phyloP scores from a whole-genome alignment of 2,797 vertebrate genomes.

The Alectoris magna region DNA sequence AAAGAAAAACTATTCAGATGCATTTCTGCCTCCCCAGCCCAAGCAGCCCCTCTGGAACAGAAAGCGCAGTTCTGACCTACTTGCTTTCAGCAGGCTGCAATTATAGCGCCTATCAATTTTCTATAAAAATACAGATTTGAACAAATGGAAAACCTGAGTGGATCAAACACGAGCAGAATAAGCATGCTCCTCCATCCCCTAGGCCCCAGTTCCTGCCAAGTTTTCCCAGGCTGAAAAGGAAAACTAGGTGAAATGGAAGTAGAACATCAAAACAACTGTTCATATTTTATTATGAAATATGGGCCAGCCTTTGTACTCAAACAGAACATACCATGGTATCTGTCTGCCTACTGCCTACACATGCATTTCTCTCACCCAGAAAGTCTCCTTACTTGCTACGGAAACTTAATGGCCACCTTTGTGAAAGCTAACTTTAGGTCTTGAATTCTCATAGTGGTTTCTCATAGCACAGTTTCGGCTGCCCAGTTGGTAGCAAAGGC shows the following conservation, averaged over 20 bases:
- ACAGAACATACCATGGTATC: background rate
- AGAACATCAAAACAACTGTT: background rate
- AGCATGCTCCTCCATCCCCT: background rate
- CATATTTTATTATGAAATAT: background rate
- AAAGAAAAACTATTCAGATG: constrained; percentile 1
- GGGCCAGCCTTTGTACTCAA: background rate
- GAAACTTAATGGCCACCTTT: background rate
- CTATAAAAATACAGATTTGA: constrained; percentile 39
- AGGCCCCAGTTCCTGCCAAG: background rate
- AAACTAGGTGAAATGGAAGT: background rate
- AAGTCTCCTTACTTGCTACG: background rate
- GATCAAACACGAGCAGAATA: constrained; percentile 32
- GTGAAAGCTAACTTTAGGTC: background rate
- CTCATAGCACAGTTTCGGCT: background rate
- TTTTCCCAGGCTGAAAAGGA: background rate
- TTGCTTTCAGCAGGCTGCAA: constrained; percentile 56
- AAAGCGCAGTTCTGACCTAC: constrained; percentile 28
- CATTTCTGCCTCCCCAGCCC: constrained; percentile 14
- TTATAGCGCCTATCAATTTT: constrained; percentile 56
- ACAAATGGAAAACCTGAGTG: constrained; percentile 32
- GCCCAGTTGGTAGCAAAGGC: accelerated
- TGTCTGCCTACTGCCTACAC: background rate
- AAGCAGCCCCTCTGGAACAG: background rate
- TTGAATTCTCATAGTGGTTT: background rate
- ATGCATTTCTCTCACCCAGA: background rate